Evolutionary conservation across 1,140 invertebrate genomes (phyloP).

Genomic region (Acyrthosiphon pisum): DNA sequence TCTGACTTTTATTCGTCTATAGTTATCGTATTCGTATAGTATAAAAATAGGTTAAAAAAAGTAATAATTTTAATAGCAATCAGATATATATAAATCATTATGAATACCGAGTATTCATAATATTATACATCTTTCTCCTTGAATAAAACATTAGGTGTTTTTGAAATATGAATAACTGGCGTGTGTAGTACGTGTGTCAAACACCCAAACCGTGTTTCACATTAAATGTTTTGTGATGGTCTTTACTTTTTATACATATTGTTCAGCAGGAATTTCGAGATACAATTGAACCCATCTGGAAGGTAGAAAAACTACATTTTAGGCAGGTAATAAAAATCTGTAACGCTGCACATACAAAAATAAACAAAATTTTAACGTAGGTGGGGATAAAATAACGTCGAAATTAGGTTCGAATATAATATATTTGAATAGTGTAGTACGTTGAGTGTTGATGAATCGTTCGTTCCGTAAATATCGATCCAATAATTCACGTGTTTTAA

Average conservation of each 20-base stretch:
- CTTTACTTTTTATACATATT: slow-evolving; percentile 5
- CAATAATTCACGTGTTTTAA: neutral
- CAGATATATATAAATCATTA: slow-evolving; percentile 8
- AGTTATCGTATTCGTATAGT: neutral
- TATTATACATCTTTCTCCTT: slow-evolving; percentile 23
- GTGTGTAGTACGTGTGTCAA: slow-evolving; percentile 24
- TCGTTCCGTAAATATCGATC: neutral
- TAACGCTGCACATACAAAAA: neutral
- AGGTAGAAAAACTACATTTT: slow-evolving; percentile 12
- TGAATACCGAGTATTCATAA: neutral
- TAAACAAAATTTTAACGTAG: neutral
- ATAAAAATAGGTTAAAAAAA: neutral
- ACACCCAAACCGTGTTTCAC: neutral
- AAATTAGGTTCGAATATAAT: slow-evolving; percentile 5
- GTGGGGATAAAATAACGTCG: neutral
- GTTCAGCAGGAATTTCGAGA: neutral
- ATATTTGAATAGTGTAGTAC: slow-evolving; percentile 25
- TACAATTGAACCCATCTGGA: neutral
- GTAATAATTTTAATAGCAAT: neutral
- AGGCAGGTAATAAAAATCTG: slow-evolving; percentile 20
- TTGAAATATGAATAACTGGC: slow-evolving; percentile 41
- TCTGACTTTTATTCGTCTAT: neutral
- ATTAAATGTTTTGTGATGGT: neutral
- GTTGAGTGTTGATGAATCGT: neutral
- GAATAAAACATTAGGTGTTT: slow-evolving; percentile 37